A percentile compares a stretch with the other conserved stretches of the same genome.
These are phyloP conservation scores for Argynnis bischoffii DNA, from an alignment of 2,888 invertebrate genomes.

Conservation along the genomic window DNA sequence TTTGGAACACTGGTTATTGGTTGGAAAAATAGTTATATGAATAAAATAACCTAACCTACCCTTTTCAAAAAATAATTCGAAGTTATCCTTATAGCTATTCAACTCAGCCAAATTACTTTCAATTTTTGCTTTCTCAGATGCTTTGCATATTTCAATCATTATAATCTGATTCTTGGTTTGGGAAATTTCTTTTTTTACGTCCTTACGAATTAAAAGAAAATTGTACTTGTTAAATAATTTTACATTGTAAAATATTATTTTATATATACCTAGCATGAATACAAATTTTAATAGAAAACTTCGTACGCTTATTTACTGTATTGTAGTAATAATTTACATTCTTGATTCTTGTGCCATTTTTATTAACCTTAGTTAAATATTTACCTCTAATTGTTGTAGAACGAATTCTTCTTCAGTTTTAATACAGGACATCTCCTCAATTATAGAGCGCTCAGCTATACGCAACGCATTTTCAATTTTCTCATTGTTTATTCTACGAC, in stretches of 20 bases:
- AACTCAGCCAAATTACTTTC: conserved; percentile 50
- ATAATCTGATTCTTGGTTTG: conserved; percentile 56
- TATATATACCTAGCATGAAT: too few relatives aligned
- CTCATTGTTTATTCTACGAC: conserved; percentile 52
- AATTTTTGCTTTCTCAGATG: conserved; percentile 60
- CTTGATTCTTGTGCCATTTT: too few relatives aligned
- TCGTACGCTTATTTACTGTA: too few relatives aligned
- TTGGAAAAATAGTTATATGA: background rate
- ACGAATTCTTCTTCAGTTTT: conserved; percentile 54
- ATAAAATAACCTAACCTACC: conserved; percentile 44
- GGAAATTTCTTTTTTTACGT: conserved; percentile 53
- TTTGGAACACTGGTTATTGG: too few relatives aligned
- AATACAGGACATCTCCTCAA: conserved; percentile 52
- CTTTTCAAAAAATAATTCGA: conserved; percentile 54
- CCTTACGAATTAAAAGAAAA: conserved; percentile 23
- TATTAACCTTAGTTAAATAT: background rate
- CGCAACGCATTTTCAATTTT: conserved; percentile 51
- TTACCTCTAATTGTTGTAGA: conserved; percentile 59
- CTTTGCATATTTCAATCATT: conserved; percentile 59
- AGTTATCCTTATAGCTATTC: conserved; percentile 52
- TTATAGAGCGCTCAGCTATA: conserved; percentile 50
- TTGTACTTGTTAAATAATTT: too few relatives aligned
- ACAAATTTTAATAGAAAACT: too few relatives aligned
- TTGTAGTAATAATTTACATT: too few relatives aligned
- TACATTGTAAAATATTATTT: too few relatives aligned